Evolutionary conservation across 2,888 invertebrate genomes (phyloP), one percentile per base, ranked within the genome.

Genomic region (Drosophila greeni): DNA sequence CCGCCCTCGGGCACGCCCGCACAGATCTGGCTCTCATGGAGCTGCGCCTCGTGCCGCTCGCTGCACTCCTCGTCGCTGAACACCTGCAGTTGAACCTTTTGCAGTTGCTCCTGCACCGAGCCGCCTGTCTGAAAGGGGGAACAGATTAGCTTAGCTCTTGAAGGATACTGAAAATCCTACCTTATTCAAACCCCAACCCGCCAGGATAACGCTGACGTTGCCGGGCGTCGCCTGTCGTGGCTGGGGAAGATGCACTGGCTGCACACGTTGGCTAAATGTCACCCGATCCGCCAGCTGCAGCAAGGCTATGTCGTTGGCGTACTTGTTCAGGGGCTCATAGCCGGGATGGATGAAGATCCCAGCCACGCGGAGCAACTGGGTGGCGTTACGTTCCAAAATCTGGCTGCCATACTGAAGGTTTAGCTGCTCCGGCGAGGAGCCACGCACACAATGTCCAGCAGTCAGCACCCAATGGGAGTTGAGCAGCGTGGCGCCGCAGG

Each of bases 1-100:
- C 90, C 90, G 12, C 90, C 90, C 56, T 86, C 87, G 1, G 86
- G 84, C 12, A 89, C 78, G 2, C 90, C 90, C 3, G 89, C 90
- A 70, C 90, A 90, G 36, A 90, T 79, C 66, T 90, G 88, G n/a
- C 85, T 86, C 1, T 57, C 34, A 59, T 87, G 85, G 24, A 87
- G 81, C 49, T 77, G 73, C 0, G 72, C 62, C 40, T 85, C 73
- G 54, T 89, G 88, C 0, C 83, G 82, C 5, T 72, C 66, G 16
- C 79, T 82, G 70, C 90, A 90, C 64, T 88, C 88, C 16, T 78
- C 84, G 56, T 89, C 87, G 48, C 87, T 79, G 57, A 87, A 89
- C 18, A 86, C 75, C 47, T 86, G 82, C 29, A 90, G 73, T 12
- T 86, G 74, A 2, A 88, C 90, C 68, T 87, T 86, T 62, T 90